Conservation (phyloP, 2,888 invertebrate species). For the Coremacera marginata region DNA sequence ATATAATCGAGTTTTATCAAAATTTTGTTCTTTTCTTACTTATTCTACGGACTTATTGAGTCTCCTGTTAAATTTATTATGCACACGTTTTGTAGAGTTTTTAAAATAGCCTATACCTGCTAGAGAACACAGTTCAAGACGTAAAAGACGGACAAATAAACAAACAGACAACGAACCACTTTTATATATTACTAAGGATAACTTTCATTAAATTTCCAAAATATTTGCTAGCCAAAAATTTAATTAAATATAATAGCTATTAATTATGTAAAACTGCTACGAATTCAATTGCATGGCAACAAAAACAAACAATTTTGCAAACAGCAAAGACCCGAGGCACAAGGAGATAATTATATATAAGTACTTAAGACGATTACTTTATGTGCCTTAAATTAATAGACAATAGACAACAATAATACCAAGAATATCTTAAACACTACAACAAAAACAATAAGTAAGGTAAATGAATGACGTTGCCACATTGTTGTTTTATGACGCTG, state of each 20-base stretch:
- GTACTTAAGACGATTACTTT: conserved; percentile 18
- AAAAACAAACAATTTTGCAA: neutral
- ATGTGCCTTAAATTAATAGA: conserved; percentile 19
- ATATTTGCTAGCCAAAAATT: too few relatives aligned
- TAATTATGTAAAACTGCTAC: neutral
- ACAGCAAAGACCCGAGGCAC: neutral
- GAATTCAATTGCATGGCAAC: neutral
- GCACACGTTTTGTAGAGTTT: too few relatives aligned
- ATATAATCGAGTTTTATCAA: too few relatives aligned
- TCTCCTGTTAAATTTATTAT: too few relatives aligned
- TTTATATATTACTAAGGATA: too few relatives aligned
- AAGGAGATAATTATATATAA: conserved; percentile 15
- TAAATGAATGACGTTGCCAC: conserved; percentile 25
- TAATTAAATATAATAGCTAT: neutral
- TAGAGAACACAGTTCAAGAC: too few relatives aligned
- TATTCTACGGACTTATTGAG: too few relatives aligned
- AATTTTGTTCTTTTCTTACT: too few relatives aligned
- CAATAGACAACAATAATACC: neutral
- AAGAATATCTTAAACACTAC: neutral
- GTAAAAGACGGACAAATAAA: too few relatives aligned
- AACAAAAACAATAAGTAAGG: neutral
- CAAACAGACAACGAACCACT: too few relatives aligned
- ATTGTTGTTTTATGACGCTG: conserved; percentile 25
- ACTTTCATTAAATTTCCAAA: too few relatives aligned
- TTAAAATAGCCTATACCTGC: too few relatives aligned